A percentile compares a stretch with the other conserved stretches of the same genome.
Conservation (phyloP, 2,888 invertebrate genomes). For the Lochmaea crataegi region DNA sequence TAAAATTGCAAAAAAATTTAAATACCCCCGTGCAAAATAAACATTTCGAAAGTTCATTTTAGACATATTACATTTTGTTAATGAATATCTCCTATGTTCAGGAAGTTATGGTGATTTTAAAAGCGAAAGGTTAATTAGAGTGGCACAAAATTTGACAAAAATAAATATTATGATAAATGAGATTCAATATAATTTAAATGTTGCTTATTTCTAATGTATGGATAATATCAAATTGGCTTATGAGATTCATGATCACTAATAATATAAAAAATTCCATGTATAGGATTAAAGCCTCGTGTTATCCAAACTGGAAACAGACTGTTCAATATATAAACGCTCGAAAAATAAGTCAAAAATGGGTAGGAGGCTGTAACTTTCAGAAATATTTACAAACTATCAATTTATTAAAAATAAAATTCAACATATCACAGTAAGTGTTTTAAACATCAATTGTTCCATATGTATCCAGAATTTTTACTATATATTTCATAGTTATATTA, state of each 20-base stretch:
- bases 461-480: too few relatives aligned
- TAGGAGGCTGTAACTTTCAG: too few relatives aligned
- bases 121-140: conserved; percentile 10
- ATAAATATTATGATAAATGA: conserved; percentile 11
- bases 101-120: too few relatives aligned
- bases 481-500: too few relatives aligned
- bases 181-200: not conserved
- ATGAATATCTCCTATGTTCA: conserved; percentile 37
- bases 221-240: conserved; percentile 31
- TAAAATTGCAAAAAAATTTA: conserved; percentile 10
- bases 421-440: conserved; percentile 22
- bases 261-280: not conserved
- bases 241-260: not conserved
- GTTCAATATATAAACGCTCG: too few relatives aligned
- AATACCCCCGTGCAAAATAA: conserved; percentile 9
- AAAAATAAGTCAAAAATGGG: too few relatives aligned
- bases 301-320: too few relatives aligned
- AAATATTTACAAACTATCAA: not conserved
- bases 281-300: too few relatives aligned
- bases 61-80: conserved; percentile 44
- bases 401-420: conserved; percentile 20
- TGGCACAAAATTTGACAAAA: conserved; percentile 8
- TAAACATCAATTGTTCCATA: too few relatives aligned
- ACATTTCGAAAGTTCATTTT: conserved; percentile 20
- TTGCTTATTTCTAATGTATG: conserved; percentile 7